phyloP scores from a whole-genome alignment of 2,888 invertebrate genomes.

The Acrocera orbiculus region DNA sequence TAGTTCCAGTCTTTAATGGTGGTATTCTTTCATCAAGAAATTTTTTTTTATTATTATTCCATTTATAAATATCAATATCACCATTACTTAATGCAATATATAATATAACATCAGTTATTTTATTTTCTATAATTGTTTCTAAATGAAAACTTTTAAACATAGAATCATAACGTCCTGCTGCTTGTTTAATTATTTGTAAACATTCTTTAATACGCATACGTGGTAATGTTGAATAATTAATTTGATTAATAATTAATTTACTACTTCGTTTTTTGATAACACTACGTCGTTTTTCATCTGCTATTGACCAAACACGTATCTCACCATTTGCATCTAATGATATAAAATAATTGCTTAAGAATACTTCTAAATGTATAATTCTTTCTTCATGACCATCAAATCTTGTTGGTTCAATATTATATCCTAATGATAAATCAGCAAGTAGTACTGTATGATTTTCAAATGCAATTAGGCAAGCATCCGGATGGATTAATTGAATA shows the following conservation, averaged over 20 bases:
- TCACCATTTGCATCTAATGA: conserved; percentile 23
- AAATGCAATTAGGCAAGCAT: conserved; percentile 23
- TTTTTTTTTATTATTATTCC: conserved; percentile 15
- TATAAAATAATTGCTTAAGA: conserved; percentile 21
- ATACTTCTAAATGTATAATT: conserved; percentile 19
- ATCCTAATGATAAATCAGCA: conserved; percentile 23
- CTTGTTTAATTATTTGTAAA: conserved; percentile 3
- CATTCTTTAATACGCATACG: conserved; percentile 7
- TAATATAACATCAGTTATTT: conserved; percentile 12
- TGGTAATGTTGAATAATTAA: conserved; percentile 7
- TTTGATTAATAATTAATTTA: conserved; percentile 10
- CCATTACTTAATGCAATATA: conserved; percentile 22
- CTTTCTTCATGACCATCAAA: conserved; percentile 16
- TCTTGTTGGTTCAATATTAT: conserved; percentile 17
- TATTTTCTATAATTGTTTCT: conserved; percentile 3
- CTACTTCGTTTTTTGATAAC: conserved; percentile 14
- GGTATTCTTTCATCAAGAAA: conserved; percentile 17
- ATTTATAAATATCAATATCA: conserved; percentile 20
- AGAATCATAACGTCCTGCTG: neutral
- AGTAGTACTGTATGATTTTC: conserved; percentile 18
- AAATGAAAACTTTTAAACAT: conserved; percentile 1
- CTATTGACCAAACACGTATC: conserved; percentile 23
- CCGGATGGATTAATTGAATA: conserved; percentile 20
- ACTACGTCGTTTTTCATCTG: conserved; percentile 17
- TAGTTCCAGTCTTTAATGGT: conserved; percentile 13